Evolutionary conservation across 92 coral and sea anemone species (phyloP).

Genomic region (Plumapathes pennacea): DNA sequence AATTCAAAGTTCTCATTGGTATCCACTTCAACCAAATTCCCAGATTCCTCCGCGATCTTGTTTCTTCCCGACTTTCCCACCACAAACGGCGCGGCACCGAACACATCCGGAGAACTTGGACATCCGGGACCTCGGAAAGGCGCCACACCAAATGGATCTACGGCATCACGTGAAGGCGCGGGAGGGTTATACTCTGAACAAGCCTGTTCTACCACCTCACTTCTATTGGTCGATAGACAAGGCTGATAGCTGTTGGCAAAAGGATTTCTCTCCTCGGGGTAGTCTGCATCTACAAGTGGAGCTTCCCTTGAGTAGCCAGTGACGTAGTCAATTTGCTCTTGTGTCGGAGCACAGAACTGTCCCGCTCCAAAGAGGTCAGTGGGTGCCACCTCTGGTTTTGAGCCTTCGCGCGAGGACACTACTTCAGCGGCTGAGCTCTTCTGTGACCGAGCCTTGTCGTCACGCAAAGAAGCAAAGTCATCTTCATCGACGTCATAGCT

Average conservation of each 20-base stretch:
- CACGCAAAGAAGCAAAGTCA: slow-evolving; percentile 78
- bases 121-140: slow-evolving; percentile 53
- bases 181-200: slow-evolving; percentile 28
- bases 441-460: background rate
- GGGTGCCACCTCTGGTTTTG: too few species aligned
- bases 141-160: slow-evolving; percentile 81
- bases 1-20: slow-evolving; percentile 1
- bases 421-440: too few species aligned
- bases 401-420: too few species aligned
- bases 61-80: too few species aligned
- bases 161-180: slow-evolving; percentile 48
- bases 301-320: slow-evolving; percentile 1
- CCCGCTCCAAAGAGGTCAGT: slow-evolving; percentile 71
- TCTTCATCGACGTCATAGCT: slow-evolving; percentile 28
- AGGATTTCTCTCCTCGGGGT: slow-evolving; percentile 25
- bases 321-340: slow-evolving; percentile 1
- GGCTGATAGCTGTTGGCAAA: slow-evolving; percentile 22
- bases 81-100: slow-evolving; percentile 70
- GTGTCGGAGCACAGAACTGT: slow-evolving; percentile 28
- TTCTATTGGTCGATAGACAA: slow-evolving; percentile 20
- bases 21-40: too few species aligned
- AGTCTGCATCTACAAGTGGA: background rate
- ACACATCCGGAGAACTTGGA: slow-evolving; percentile 62
- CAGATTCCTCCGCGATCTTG: too few species aligned
- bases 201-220: slow-evolving; percentile 23